Base-by-base conservation (phyloP, 2,888 invertebrate species). In the Ichneumoninae sp. region DNA sequence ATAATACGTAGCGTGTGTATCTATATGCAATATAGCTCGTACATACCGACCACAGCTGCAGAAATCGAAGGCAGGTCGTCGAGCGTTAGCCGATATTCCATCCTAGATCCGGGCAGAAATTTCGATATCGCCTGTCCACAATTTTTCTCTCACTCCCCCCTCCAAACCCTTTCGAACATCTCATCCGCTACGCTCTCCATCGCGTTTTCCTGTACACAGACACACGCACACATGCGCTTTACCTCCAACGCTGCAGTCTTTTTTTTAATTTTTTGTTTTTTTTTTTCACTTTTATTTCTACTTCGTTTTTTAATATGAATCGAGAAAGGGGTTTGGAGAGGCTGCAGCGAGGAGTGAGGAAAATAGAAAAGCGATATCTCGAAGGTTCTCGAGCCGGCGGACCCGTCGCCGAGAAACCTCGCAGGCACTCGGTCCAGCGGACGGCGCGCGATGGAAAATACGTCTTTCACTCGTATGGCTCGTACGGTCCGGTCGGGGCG, bases 81-180 rank as follows among this genome's bases (percentile, higher is more conserved):
- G 76, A 79, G 75, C 78, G 84, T 82, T 82, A 79, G 75, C 70
- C 84, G 84, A 85, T 85, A 85, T 85, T 82, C 84, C 78, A 71
- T 82, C 71, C 57, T 57, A 75, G 78, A 85, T 78, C 78, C 82
- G 40, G 54, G 70, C 77, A 60, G 60, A 82, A 79, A 82, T 75
- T 79, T 75, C 78, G 78, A 85, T 85, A 85, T 79, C 78, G 78
- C 82, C 75, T 78, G 70, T 82, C 78, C 78, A 79, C 78, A 79
- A 79, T 85, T 82, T 82, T 66, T 40, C 84, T 65, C 77, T 74
- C 75, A 16, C 80, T 30, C 52, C 33, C 30, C 22, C 19, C 60
- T 22, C 8, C 36, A n/a, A 60, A 3, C 65, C 40, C 40, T 69
- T 68, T 77, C 66, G 16, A 40, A 79, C 71, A 65, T 75, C 66